These are phyloP conservation scores for Chrysolina americana DNA, from an alignment of 2,888 invertebrate genomes.

Conservation along the genomic window DNA sequence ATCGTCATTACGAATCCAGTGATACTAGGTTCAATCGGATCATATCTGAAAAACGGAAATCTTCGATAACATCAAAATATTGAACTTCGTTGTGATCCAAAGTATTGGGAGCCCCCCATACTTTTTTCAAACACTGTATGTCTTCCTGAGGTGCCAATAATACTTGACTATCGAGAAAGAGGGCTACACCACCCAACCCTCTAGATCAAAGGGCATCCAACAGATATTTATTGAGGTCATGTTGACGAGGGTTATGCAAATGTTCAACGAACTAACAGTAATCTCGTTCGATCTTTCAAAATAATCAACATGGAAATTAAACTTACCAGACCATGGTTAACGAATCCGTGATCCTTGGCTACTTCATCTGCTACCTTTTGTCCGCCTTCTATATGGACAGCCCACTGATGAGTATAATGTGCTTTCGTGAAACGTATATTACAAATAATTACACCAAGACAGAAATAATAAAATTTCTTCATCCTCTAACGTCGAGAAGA, in stretches of 20 bases:
- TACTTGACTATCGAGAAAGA: too few relatives aligned
- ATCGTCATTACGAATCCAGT: too few relatives aligned
- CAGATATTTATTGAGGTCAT: background rate
- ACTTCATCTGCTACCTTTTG: constrained; percentile 79
- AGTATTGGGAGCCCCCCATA: too few relatives aligned
- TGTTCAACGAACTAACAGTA: background rate
- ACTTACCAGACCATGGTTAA: constrained; percentile 88
- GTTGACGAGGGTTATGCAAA: background rate
- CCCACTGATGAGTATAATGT: constrained; percentile 89
- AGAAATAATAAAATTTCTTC: constrained; percentile 60
- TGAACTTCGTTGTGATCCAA: too few relatives aligned
- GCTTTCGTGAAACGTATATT: constrained; percentile 54
- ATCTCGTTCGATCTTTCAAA: background rate
- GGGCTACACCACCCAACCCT: too few relatives aligned
- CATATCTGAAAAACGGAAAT: too few relatives aligned
- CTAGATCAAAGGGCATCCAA: too few relatives aligned
- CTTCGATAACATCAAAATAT: too few relatives aligned
- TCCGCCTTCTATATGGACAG: constrained; percentile 83
- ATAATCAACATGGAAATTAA: background rate
- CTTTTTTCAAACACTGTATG: too few relatives aligned
- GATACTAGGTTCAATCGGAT: too few relatives aligned
- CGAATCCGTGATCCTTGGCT: constrained; percentile 87
- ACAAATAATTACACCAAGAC: constrained; percentile 57
- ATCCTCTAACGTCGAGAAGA: constrained; percentile 54
- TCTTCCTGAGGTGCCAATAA: too few relatives aligned